Base-by-base conservation (phyloP, 2,797 vertebrate species). In the Clarias pachynema region DNA sequence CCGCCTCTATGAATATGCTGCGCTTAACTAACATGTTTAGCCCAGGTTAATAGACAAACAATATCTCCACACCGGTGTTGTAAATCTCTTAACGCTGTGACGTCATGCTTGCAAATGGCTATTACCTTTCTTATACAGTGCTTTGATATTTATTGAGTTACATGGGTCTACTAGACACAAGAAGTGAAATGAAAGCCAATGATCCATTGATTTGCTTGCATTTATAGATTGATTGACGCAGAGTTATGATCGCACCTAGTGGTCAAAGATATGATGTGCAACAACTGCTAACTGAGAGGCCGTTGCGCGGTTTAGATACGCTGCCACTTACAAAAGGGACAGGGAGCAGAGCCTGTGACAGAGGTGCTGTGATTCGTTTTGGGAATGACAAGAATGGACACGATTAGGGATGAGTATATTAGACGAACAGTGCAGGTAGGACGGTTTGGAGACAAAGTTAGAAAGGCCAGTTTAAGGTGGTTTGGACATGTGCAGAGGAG, bases 1-100 rank as follows among this genome's bases (percentile, higher is more conserved):
- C 83, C 66, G 65, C 24, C 75, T 88, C 79, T 88, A 74, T 82
- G 81, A 91, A 60, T 56, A 24, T 16, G 53, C 40, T 37, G 31
- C 7, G 70, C 0, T 7, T n/a, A 26, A 18, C 56, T 57, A 60
- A 14, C 57, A 20, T 77, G 53, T 57, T 59, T 4, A 57, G 15
- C 44, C 56, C 72, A 75, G n/a, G 44, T 26, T 8, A 74, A 56
- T 5, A 29, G 49, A 18, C 12, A 75, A n/a, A 56, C 5, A 56
- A 75, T 18, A 53, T 81, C 14, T 20, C n/a, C 24, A n/a, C 34
- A 60, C 8, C 5, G 24, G 12, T 34, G 29, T 60, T 31, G 72
- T 5, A 16, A 74, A 73, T 49, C 70, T 1, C 12, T 56, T 16
- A 29, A 31, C n/a, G 34, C 18, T 24, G 31, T 15, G 29, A 60